phyloP scores from a whole-genome alignment of 1,140 invertebrate genomes.

The Bombus superbus region DNA sequence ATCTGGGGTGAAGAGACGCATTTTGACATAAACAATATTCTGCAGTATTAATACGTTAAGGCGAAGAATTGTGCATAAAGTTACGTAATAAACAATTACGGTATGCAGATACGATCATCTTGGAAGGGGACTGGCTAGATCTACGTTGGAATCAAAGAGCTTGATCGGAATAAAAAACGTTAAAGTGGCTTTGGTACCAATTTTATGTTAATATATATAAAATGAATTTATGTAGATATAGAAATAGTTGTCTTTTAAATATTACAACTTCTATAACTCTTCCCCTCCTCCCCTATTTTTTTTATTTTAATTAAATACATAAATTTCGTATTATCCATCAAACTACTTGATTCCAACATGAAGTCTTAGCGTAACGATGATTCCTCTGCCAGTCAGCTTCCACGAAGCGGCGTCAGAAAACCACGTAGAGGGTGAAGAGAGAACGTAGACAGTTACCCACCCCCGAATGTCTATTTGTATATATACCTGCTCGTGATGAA shows the following conservation, averaged over 20 bases:
- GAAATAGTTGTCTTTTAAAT: neutral
- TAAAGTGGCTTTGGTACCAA: too few relatives aligned
- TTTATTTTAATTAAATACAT: too few relatives aligned
- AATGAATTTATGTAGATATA: neutral
- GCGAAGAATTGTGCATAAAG: conserved; percentile 67
- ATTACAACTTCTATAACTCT: too few relatives aligned
- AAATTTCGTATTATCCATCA: too few relatives aligned
- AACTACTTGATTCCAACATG: neutral
- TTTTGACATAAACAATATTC: conserved; percentile 75
- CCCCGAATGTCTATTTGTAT: conserved; percentile 80
- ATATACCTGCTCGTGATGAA: conserved; percentile 80
- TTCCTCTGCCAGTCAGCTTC: conserved; percentile 33
- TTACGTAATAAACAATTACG: conserved; percentile 56
- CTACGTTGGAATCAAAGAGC: too few relatives aligned
- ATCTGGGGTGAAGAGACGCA: conserved; percentile 23
- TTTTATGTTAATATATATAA: neutral
- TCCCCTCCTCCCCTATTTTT: neutral
- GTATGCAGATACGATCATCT: conserved; percentile 42
- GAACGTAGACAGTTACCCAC: conserved; percentile 62
- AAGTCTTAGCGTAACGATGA: neutral
- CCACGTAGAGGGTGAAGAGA: conserved; percentile 57
- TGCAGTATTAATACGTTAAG: conserved; percentile 82
- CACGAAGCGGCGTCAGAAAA: conserved; percentile 7
- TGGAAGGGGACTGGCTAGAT: conserved; percentile 46
- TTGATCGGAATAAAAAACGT: neutral